Evolutionary conservation across 1,140 invertebrate genomes (phyloP).

Genomic region (Drosophila grimshawi): DNA sequence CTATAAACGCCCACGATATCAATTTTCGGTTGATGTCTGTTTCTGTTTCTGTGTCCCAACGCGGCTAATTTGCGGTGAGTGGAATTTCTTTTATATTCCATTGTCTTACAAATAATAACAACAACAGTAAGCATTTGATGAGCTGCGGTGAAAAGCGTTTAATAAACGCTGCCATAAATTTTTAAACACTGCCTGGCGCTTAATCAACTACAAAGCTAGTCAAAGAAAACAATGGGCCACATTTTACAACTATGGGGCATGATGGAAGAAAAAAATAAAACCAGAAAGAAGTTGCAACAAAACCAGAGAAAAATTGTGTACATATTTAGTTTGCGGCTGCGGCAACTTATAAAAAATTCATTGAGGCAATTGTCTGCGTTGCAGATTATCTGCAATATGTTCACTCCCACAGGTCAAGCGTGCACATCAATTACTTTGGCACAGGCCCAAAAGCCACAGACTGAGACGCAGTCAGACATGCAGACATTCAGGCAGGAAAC

Average conservation of each 20-base stretch:
- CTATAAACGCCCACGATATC: conserved; percentile 69
- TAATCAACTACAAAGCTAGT: conserved; percentile 60
- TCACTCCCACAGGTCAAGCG: conserved; percentile 84
- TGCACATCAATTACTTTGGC: conserved; percentile 84
- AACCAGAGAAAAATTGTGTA: conserved; percentile 21
- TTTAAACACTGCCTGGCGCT: conserved; percentile 55
- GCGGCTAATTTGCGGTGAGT: conserved; percentile 73
- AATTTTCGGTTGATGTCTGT: conserved; percentile 36
- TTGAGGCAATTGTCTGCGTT: conserved; percentile 83
- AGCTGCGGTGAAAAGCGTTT: conserved; percentile 71
- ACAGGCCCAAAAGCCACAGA: conserved; percentile 69
- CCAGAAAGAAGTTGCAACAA: conserved; percentile 8
- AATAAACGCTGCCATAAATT: conserved; percentile 77
- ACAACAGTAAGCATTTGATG: conserved; percentile 35
- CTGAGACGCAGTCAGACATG: conserved; percentile 17
- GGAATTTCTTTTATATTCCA: conserved; percentile 68
- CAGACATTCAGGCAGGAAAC: conserved; percentile 43
- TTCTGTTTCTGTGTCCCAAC: conserved; percentile 40
- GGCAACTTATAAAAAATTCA: conserved; percentile 80
- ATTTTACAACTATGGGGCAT: conserved; percentile 64
- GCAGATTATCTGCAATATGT: conserved; percentile 84
- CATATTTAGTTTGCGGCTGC: conserved; percentile 39
- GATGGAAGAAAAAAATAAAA: conserved; percentile 41
- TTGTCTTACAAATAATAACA: conserved; percentile 33
- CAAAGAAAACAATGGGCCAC: conserved; percentile 66